phyloP scores from a whole-genome alignment of 2,113 vertebrate genomes.

The Felis catus region DNA sequence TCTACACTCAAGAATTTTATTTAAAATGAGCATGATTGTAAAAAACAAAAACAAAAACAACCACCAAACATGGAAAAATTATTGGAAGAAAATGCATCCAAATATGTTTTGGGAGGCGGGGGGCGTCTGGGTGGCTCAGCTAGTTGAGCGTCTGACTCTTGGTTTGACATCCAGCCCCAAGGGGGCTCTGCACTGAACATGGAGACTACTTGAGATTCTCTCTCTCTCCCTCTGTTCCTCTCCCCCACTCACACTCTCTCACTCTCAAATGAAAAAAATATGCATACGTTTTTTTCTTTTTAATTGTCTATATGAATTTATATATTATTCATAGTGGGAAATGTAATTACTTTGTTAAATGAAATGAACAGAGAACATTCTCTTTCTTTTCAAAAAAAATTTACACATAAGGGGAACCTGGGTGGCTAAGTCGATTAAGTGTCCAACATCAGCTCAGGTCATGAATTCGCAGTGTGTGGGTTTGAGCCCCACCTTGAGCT shows the following conservation, averaged over 20 bases:
- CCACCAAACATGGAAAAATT: neutral
- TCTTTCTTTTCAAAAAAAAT: neutral
- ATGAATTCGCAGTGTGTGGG: neutral
- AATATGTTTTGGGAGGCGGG: neutral
- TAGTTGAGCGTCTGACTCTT: too few relatives aligned
- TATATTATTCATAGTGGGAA: constrained; percentile 23
- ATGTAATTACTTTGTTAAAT: constrained; percentile 19
- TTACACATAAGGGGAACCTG: neutral
- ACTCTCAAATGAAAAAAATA: too few relatives aligned
- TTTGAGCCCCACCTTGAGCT: neutral
- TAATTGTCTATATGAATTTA: constrained; percentile 6
- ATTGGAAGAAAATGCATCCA: constrained; percentile 18
- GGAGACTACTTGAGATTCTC: too few relatives aligned
- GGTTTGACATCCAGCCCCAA: too few relatives aligned
- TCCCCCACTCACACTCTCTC: too few relatives aligned
- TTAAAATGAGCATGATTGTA: constrained; percentile 28
- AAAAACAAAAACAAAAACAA: neutral
- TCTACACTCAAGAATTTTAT: constrained; percentile 42
- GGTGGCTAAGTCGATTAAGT: neutral
- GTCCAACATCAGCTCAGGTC: neutral
- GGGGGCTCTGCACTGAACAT: too few relatives aligned
- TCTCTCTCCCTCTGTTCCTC: too few relatives aligned
- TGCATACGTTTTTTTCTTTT: neutral
- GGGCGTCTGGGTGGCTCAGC: too few relatives aligned
- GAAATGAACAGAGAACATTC: constrained; percentile 20